Percentiles rank a stretch among this genome's conserved stretches.
phyloP scores from a whole-genome alignment of 92 coral and sea anemone species.

The Phymanthus crucifer region DNA sequence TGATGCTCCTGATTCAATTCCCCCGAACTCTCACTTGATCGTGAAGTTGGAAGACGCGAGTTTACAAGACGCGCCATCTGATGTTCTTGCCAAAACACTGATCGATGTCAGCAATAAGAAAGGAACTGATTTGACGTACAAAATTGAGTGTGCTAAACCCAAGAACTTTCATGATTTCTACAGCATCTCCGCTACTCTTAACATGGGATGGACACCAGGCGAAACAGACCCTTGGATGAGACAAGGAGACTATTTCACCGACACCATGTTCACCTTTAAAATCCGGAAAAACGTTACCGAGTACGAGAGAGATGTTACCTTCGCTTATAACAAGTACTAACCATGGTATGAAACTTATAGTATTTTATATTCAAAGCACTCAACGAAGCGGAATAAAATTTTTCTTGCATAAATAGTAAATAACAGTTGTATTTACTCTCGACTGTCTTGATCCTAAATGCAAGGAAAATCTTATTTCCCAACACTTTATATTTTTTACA shows the following conservation, averaged over 20 bases:
- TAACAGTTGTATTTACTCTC: too few species aligned
- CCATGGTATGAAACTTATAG: neutral
- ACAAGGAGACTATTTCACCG: constrained; percentile 72
- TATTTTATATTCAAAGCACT: neutral
- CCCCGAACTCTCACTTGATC: constrained; percentile 48
- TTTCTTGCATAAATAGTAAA: neutral
- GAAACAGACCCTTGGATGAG: constrained; percentile 56
- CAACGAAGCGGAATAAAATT: neutral
- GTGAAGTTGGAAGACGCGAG: constrained; percentile 57
- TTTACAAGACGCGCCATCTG: constrained; percentile 49
- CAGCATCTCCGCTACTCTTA: constrained; percentile 75
- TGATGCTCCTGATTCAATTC: constrained; percentile 26
- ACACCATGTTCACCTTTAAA: constrained; percentile 48
- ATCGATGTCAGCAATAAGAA: constrained; percentile 46
- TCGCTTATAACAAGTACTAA: constrained; percentile 28
- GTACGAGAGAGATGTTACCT: constrained; percentile 56
- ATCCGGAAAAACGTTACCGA: constrained; percentile 27
- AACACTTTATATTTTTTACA: too few species aligned
- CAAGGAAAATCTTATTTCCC: too few species aligned
- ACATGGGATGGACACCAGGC: constrained; percentile 79
- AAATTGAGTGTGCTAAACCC: constrained; percentile 56
- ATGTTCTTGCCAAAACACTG: constrained; percentile 33
- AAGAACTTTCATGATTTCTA: constrained; percentile 18
- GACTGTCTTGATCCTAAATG: too few species aligned
- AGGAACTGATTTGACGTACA: constrained; percentile 51